phyloP scores from a whole-genome alignment of 2,888 invertebrate species.

The Camponotus fellah region DNA sequence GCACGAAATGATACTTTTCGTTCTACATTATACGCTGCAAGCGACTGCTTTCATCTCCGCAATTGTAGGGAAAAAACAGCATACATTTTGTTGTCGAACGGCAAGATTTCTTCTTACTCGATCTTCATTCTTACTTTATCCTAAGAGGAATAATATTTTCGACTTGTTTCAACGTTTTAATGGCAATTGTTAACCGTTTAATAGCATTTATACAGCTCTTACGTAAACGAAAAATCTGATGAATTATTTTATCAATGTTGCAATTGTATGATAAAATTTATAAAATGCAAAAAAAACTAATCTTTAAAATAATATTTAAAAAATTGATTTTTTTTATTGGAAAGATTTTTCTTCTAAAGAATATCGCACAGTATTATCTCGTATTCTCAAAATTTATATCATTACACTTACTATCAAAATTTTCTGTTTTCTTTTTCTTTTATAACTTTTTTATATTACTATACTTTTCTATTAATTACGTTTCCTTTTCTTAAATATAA shows the following conservation, averaged over 20 bases:
- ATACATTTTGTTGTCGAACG: slow-evolving; percentile 69
- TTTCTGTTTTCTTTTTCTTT: not conserved
- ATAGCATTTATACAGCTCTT: not conserved
- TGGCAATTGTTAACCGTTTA: not conserved
- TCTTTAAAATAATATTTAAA: not conserved
- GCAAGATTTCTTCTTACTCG: slow-evolving; percentile 36
- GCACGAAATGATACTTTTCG: slow-evolving; percentile 73
- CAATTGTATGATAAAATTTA: not conserved
- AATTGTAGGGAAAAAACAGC: slow-evolving; percentile 52
- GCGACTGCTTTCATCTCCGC: slow-evolving; percentile 55
- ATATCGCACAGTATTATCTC: not conserved
- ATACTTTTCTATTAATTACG: not conserved
- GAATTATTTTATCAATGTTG: not conserved
- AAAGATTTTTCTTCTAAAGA: not conserved
- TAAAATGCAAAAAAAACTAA: not conserved
- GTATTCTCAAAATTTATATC: not conserved
- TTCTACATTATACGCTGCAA: slow-evolving; percentile 68
- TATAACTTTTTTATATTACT: not conserved
- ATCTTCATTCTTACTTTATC: slow-evolving; percentile 28
- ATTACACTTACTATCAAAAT: not conserved
- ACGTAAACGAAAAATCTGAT: not conserved
- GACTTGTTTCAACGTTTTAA: not conserved
- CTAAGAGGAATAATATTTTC: slow-evolving; percentile 21
- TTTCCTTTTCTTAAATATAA: not conserved
- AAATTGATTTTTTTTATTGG: not conserved